Evolutionary conservation across 2,888 invertebrate genomes (phyloP).

Genomic region (Ochropleura leucogaster): DNA sequence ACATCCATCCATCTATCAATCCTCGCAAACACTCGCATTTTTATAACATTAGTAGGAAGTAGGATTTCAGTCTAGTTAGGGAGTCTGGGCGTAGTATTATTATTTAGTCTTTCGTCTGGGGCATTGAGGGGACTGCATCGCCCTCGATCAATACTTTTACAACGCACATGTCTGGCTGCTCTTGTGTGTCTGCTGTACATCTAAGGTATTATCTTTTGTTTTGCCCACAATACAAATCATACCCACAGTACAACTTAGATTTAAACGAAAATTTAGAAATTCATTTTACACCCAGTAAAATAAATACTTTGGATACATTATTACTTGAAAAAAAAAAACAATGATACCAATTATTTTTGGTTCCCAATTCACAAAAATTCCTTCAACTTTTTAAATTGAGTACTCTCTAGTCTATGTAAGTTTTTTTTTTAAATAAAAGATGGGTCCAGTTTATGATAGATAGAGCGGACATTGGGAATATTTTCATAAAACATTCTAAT

Average conservation of each 20-base stretch:
- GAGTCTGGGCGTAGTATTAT: background rate
- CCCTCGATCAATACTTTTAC: conserved; percentile 11
- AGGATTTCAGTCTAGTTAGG: background rate
- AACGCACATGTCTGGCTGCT: background rate
- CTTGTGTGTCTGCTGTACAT: background rate
- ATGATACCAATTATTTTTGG: background rate
- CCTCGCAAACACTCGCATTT: no score
- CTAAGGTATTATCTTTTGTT: background rate
- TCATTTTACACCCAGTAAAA: background rate
- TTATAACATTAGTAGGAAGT: no score
- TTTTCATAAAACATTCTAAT: no score
- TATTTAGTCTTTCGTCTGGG: background rate
- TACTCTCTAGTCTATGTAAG: background rate
- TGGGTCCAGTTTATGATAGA: no score
- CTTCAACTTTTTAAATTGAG: no score
- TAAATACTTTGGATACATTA: background rate
- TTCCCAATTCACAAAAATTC: background rate
- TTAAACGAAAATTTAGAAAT: no score
- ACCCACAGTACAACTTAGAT: no score
- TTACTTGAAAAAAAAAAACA: background rate
- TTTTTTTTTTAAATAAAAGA: background rate
- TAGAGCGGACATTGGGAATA: no score
- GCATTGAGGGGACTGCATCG: background rate
- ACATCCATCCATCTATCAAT: no score
- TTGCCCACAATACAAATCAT: background rate